Evolutionary conservation across 2,113 vertebrate species (phyloP), one percentile per base, ranked within the genome.

Genomic region (Polypterus senegalus): DNA sequence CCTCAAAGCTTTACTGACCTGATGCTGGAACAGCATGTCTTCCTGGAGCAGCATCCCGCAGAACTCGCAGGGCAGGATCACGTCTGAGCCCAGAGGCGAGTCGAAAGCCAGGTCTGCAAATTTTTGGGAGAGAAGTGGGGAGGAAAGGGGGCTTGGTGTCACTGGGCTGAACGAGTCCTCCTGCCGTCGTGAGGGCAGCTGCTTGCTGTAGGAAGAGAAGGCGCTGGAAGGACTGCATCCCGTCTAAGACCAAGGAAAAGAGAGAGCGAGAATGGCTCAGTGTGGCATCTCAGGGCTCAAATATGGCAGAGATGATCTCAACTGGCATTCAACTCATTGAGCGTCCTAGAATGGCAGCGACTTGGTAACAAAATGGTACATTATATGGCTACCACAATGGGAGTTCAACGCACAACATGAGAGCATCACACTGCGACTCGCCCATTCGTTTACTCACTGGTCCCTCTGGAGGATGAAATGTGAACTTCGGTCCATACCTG

Each of bases 21-120:
- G 96, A 71, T 98, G 94, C 63, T 93, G 92, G 66, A 97, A 97
- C 9, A 98, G 72, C 0, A 88, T 79, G 48, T 91, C 84, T 68
- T 95, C 92, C 63, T 96, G 93, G 3, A 98, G 75, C 8, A 90
- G 87, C 3, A 97, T 72, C 0, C 96, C 94, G 70, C 96, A 98
- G 70, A 98, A 97, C 70, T 98, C 96, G 77, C 96, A 98, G 0
- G 94, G 96, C 68, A 98, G 92, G 59, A 92, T 70, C 7, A 91
- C 83, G 61, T 79, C 68, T 58, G 79, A 73, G 67, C 74, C 76
- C 4, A 67, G 70, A 11, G 73, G 79, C 0, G 66, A 79, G 67
- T 82, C 80, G 70, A 85, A 83, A 60, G 85, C 74, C 6, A 79
- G 67, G 4, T 82, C 79, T 4, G 74, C 55, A 47, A 52, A 44